Conservation (phyloP, 30 jellyfish, hydroid and myxozoan genomes). For the Haliclystus octoradiatus region DNA sequence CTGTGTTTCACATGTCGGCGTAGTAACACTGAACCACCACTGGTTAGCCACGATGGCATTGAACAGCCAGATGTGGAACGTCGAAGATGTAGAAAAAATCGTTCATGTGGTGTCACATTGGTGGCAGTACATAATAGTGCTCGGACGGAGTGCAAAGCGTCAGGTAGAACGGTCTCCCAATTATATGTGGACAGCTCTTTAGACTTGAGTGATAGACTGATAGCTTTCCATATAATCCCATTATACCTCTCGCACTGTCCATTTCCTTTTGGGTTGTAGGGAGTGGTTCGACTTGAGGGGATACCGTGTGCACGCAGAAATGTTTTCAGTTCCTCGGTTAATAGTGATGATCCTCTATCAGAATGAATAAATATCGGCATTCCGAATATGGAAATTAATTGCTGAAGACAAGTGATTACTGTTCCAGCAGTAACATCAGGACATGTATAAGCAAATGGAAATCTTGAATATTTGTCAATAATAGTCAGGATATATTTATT, state of each 20-base stretch:
- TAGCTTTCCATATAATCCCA: conserved; percentile 17
- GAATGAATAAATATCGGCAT: conserved; percentile 49
- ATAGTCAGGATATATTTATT: conserved; percentile 34
- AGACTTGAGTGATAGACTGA: conserved; percentile 17
- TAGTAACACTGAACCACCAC: conserved; percentile 5
- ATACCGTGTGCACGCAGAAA: conserved; percentile 10
- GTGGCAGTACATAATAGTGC: conserved; percentile 31
- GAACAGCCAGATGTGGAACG: conserved; percentile 10
- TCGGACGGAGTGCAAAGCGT: conserved; percentile 22
- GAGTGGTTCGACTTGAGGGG: conserved; percentile 38
- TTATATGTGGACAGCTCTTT: conserved; percentile 5
- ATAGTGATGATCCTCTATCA: conserved; percentile 54
- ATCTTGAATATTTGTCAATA: conserved; percentile 54
- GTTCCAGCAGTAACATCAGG: conserved; percentile 30
- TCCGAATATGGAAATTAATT: conserved; percentile 44
- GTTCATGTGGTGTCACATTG: conserved; percentile 33
- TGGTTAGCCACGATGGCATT: conserved; percentile 18
- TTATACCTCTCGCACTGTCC: conserved; percentile 25
- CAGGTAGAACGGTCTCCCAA: conserved; percentile 28
- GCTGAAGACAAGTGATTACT: conserved; percentile 20
- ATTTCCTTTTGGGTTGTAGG: conserved; percentile 9
- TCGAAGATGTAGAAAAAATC: conserved; percentile 1
- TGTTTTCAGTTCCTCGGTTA: conserved; percentile 15
- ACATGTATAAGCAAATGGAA: conserved; percentile 50
- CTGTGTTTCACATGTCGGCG: conserved; percentile 12